Percentiles rank a stretch among this genome's conserved stretches.
Evolutionary conservation across 2,113 vertebrate species (phyloP).

Genomic region (Crotalus horridus): DNA sequence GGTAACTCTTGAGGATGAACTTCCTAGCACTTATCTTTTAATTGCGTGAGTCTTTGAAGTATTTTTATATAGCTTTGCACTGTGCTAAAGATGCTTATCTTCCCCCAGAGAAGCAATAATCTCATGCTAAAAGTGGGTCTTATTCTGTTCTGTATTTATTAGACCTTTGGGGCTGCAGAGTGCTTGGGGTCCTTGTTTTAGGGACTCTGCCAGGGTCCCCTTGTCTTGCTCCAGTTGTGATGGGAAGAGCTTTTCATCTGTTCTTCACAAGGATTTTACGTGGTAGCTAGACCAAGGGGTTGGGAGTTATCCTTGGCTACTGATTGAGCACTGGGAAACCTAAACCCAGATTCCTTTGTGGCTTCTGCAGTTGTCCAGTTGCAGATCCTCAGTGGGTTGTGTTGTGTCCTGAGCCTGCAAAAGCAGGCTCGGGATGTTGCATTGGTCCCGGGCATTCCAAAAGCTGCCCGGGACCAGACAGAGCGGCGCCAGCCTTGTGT

Average conservation of each 20-base stretch:
- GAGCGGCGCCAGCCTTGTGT: no score
- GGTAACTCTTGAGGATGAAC: not conserved
- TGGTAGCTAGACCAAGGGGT: not conserved
- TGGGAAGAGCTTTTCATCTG: not conserved
- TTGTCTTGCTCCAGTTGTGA: not conserved
- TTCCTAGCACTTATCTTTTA: not conserved
- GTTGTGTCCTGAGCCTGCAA: no score
- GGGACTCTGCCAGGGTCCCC: not conserved
- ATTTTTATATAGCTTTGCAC: not conserved
- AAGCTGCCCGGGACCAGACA: no score
- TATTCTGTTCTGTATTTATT: not conserved
- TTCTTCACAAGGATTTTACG: not conserved
- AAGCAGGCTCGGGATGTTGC: no score
- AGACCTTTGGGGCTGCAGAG: not conserved
- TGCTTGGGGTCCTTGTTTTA: not conserved
- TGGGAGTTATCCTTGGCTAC: not conserved
- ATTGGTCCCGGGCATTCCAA: no score
- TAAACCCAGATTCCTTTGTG: not conserved
- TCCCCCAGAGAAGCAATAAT: not conserved
- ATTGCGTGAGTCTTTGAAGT: not conserved
- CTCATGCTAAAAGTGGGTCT: not conserved
- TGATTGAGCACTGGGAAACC: not conserved
- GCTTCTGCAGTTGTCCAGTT: not conserved
- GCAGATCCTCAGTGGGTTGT: not conserved
- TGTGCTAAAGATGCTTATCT: not conserved